A percentile compares a stretch with the other conserved stretches of the same genome.
phyloP scores from a whole-genome alignment of 1,140 invertebrate species.

The Calycopis cecrops region DNA sequence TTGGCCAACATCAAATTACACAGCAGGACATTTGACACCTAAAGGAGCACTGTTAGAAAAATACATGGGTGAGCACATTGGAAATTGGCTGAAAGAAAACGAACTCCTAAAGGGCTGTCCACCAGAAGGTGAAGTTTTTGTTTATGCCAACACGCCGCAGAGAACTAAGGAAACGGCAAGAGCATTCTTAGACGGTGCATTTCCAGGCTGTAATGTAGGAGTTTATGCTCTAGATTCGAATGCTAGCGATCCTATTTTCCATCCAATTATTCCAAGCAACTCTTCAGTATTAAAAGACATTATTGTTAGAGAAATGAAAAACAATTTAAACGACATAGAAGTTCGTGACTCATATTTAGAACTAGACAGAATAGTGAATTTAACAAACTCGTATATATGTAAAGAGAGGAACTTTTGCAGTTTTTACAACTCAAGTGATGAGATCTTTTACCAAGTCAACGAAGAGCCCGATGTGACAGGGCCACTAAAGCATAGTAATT shows the following conservation, averaged over 20 bases:
- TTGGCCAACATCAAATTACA: constrained; percentile 33
- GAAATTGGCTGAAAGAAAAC: constrained; percentile 34
- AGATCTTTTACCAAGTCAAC: constrained; percentile 36
- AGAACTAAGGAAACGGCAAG: constrained; percentile 46
- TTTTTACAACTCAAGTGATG: constrained; percentile 34
- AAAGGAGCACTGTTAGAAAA: constrained; percentile 45
- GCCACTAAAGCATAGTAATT: constrained; percentile 43
- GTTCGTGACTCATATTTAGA: constrained; percentile 36
- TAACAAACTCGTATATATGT: constrained; percentile 42
- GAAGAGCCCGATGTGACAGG: constrained; percentile 47
- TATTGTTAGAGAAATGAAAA: constrained; percentile 39
- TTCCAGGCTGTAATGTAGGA: constrained; percentile 40
- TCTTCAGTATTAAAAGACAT: constrained; percentile 31
- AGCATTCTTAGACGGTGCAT: constrained; percentile 45
- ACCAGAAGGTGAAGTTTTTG: constrained; percentile 27
- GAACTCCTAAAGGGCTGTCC: constrained; percentile 41
- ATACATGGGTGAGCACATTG: constrained; percentile 41
- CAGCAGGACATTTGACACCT: constrained; percentile 32
- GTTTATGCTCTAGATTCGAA: constrained; percentile 34
- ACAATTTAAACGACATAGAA: constrained; percentile 33
- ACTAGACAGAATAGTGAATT: constrained; percentile 45
- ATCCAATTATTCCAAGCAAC: constrained; percentile 40
- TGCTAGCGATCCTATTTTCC: constrained; percentile 48
- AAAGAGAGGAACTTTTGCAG: constrained; percentile 37
- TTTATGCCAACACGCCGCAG: constrained; percentile 50